These are phyloP conservation scores for Caligus rogercresseyi DNA, from an alignment of 1,140 invertebrate species.

Conservation along the genomic window DNA sequence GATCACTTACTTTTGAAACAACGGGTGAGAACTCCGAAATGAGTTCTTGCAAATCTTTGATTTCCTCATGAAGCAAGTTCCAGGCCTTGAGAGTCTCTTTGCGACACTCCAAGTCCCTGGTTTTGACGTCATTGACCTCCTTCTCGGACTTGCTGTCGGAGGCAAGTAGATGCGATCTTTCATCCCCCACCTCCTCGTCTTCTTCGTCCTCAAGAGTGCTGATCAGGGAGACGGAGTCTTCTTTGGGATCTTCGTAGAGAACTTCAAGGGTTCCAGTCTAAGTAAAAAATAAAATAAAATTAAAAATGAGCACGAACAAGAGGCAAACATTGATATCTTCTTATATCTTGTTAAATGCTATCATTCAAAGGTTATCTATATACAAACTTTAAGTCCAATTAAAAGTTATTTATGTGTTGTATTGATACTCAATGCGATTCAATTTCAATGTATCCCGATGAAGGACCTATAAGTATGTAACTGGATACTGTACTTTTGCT, in stretches of 20 bases:
- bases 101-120: not conserved
- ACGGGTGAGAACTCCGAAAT: slow-evolving; percentile 8
- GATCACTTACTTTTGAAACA: slow-evolving; percentile 2
- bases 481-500: no score
- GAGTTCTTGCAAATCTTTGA: not conserved
- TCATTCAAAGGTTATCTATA: no score
- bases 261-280: slow-evolving; percentile 7
- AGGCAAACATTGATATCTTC: no score
- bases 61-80: slow-evolving; percentile 1
- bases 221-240: slow-evolving; percentile 5
- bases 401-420: no score
- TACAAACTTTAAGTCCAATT: no score
- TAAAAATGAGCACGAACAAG: not conserved
- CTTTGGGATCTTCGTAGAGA: slow-evolving; percentile 17
- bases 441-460: no score
- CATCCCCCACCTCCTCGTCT: not conserved
- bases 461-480: no score
- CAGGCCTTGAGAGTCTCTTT: slow-evolving; percentile 4
- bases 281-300: not conserved
- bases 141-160: not conserved
- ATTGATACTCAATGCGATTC: no score
- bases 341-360: no score
- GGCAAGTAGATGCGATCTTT: not conserved
- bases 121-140: not conserved
- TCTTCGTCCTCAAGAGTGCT: not conserved